Conservation (phyloP, 2,888 invertebrate species). For the Cinara cedri region DNA sequence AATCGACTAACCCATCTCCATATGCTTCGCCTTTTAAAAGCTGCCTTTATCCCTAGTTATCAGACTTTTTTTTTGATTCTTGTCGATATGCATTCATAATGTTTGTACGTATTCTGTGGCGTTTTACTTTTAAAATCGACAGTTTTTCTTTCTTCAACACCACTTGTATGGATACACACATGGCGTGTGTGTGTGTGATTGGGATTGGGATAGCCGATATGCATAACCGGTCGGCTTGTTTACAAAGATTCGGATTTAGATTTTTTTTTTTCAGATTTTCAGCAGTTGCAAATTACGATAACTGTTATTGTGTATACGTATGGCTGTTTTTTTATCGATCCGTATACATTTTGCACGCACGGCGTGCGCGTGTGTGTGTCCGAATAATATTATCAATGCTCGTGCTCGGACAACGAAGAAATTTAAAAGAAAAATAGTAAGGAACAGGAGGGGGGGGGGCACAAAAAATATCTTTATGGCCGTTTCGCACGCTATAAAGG, state of each 20-base stretch:
- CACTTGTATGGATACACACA: neutral
- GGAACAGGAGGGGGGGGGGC: neutral
- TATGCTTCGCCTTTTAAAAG: too few relatives aligned
- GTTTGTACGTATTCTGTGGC: too few relatives aligned
- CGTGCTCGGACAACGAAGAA: constrained; percentile 40
- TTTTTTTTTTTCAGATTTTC: too few relatives aligned
- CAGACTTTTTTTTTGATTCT: too few relatives aligned
- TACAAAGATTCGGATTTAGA: too few relatives aligned
- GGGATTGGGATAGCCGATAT: too few relatives aligned
- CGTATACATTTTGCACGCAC: neutral
- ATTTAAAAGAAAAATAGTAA: constrained; percentile 23
- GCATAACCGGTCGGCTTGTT: too few relatives aligned
- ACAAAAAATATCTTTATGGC: constrained; percentile 37
- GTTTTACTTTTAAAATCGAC: neutral
- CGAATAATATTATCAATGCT: constrained; percentile 47
- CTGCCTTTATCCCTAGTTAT: too few relatives aligned
- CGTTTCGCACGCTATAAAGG: constrained; percentile 35
- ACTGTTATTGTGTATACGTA: neutral
- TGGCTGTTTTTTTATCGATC: constrained; percentile 24
- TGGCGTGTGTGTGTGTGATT: too few relatives aligned
- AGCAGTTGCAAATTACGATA: too few relatives aligned
- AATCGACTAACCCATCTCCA: too few relatives aligned
- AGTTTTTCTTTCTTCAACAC: too few relatives aligned
- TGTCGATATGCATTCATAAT: neutral
- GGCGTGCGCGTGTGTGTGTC: neutral